These are phyloP conservation scores for Odontamblyopus rebecca DNA, from an alignment of 2,797 vertebrate genomes.

Conservation along the genomic window DNA sequence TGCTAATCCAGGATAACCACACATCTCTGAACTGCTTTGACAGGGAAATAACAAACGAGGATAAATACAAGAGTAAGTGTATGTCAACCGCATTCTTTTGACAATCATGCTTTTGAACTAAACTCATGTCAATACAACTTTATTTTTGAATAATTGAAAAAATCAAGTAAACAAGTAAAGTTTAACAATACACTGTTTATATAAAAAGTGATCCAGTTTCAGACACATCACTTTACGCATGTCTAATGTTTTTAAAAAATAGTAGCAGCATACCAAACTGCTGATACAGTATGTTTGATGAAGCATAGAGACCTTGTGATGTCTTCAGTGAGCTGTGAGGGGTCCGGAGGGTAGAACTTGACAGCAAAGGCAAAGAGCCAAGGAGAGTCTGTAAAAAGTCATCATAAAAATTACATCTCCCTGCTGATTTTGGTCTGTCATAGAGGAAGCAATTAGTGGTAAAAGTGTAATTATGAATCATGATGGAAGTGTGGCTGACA, in stretches of 20 bases:
- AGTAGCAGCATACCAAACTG: not conserved
- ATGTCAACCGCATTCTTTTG: conserved; percentile 1
- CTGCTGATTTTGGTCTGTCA: not conserved
- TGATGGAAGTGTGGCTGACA: not conserved
- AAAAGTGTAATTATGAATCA: conserved; percentile 2
- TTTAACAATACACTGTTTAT: too few relatives aligned
- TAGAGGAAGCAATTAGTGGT: conserved; percentile 1
- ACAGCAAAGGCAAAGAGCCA: conserved; percentile 96
- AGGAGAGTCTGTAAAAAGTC: conserved; percentile 78
- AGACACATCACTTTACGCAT: too few relatives aligned
- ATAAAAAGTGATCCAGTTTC: too few relatives aligned
- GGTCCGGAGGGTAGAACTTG: conserved; percentile 98
- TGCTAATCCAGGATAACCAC: conserved; percentile 52
- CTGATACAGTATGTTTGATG: conserved; percentile 2
- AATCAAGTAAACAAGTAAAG: not conserved
- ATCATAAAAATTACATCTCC: conserved; percentile 17
- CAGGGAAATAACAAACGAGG: conserved; percentile 30
- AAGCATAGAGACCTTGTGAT: conserved; percentile 86
- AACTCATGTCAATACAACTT: not conserved
- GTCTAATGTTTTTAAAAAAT: too few relatives aligned
- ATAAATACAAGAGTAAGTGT: conserved; percentile 31
- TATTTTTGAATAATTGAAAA: not conserved
- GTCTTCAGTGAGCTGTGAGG: conserved; percentile 95
- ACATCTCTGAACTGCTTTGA: conserved; percentile 50
- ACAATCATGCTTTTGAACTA: too few relatives aligned